Evolutionary conservation across 2,797 vertebrate genomes (phyloP).

Genomic region (Gephyroberyx darwinii): DNA sequence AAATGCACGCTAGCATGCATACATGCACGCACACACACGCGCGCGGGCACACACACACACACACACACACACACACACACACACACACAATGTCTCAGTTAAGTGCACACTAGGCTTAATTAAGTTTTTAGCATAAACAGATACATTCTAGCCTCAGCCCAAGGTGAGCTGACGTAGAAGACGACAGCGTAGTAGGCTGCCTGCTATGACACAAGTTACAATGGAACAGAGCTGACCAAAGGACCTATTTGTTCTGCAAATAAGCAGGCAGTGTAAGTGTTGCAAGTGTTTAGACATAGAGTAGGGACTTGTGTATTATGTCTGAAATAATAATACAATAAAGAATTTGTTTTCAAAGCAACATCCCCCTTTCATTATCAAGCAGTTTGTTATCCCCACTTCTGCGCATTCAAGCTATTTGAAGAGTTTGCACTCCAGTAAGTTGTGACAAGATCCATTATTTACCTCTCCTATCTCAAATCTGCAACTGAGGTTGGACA

Average conservation of each 20-base stretch:
- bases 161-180: constrained; percentile 69
- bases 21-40: constrained; percentile 1
- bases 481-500: constrained; percentile 42
- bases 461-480: constrained; percentile 28
- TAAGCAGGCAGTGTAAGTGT: constrained; percentile 41
- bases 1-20: constrained; percentile 23
- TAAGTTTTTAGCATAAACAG: constrained; percentile 60
- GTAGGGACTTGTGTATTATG: constrained; percentile 25
- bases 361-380: constrained; percentile 20
- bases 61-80: constrained; percentile 11
- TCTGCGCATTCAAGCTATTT: constrained; percentile 14
- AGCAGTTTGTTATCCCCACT: constrained; percentile 17
- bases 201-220: constrained; percentile 44
- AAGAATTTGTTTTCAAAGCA: constrained; percentile 28
- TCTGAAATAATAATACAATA: constrained; percentile 57
- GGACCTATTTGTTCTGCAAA: constrained; percentile 34
- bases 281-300: constrained; percentile 32
- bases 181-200: constrained; percentile 45
- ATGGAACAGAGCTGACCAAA: constrained; percentile 39
- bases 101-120: constrained; percentile 59
- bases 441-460: constrained; percentile 13
- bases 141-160: constrained; percentile 64
- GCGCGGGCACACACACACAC: constrained; percentile 6
- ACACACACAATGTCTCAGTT: constrained; percentile 53
- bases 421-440: constrained; percentile 23